These are phyloP conservation scores for Dione vanillae DNA, from an alignment of 2,888 invertebrate genomes.

Conservation along the genomic window DNA sequence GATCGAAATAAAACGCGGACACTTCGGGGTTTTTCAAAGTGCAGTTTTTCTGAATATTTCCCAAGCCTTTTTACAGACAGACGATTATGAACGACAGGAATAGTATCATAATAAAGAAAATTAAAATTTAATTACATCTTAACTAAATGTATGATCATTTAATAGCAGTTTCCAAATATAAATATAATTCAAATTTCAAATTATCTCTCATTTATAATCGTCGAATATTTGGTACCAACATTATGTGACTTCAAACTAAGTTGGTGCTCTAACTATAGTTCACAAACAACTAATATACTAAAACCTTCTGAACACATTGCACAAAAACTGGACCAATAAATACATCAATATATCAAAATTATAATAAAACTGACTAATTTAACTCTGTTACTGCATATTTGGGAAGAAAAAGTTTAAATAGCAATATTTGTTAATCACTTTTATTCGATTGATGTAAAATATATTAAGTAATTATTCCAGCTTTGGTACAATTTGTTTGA, in stretches of 20 bases:
- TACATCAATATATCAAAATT: too few relatives aligned
- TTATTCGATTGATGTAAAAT: too few relatives aligned
- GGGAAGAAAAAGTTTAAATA: too few relatives aligned
- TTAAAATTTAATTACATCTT: not conserved
- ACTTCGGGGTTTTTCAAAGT: slow-evolving; percentile 9
- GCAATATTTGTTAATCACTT: too few relatives aligned
- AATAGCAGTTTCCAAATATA: not conserved
- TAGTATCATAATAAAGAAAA: not conserved
- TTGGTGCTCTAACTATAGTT: slow-evolving; percentile 22
- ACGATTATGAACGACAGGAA: slow-evolving; percentile 5
- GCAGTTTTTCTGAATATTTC: slow-evolving; percentile 18
- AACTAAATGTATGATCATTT: slow-evolving; percentile 1
- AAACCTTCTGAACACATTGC: not conserved
- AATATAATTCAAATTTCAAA: not conserved
- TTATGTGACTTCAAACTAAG: slow-evolving; percentile 19
- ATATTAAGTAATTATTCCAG: too few relatives aligned
- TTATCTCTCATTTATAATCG: slow-evolving; percentile 14
- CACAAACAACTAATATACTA: slow-evolving; percentile 28
- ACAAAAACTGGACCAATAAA: slow-evolving; percentile 5
- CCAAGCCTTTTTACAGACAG: not conserved
- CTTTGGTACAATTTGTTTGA: slow-evolving; percentile 15
- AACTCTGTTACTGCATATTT: too few relatives aligned
- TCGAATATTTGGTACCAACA: slow-evolving; percentile 11
- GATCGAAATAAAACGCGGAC: slow-evolving; percentile 3
- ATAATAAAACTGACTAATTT: too few relatives aligned